Evolutionary conservation across 2,888 invertebrate genomes (phyloP), one percentile per base, ranked within the genome.

Genomic region (Chalcis sispes): DNA sequence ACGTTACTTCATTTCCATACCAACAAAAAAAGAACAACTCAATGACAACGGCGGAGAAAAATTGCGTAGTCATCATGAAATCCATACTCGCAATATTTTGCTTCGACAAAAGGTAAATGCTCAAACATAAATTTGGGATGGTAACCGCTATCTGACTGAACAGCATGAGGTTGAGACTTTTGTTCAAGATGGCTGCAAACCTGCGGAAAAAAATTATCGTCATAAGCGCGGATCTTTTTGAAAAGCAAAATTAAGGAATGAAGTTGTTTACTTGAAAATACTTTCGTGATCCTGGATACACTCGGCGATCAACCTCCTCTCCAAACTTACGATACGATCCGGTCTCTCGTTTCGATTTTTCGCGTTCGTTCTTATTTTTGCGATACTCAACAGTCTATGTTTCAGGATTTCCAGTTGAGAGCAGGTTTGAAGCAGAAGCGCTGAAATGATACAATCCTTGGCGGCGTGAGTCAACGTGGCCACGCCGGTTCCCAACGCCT

Each of bases 351-450:
- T 20, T 1, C 29, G 23, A 1, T 36, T 61, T 13, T 29, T 62
- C 1, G 42, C 67, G 7, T 27, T 23, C 3, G 15, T 10, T 10
- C 61, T 54, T 0, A 54, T 8, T 13, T 50, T 64, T 1, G 56
- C 5, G 73, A 79, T 23, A 25, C 23, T 52, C 61, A 75, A 54
- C 4, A 82, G 32, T 7, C 84, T 81, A 64, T 80, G 65, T 59
- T 82, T 82, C 1, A 86, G 77, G 23, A 85, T 82, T n/a, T 85
- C 83, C 20, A 86, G 79, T 32, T 86, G 85, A 1, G 83, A 78
- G 42, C 85, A 83, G 5, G 79, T 79, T 32, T 84, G 82, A 1
- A 84, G 77, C 74, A 84, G 72, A 5, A 84, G 54, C 1, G 82
- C 82, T 0, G 83, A 78, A 3, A 85, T 81, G 8, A 86, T 67